Conservation (phyloP, 2,797 vertebrate genomes). For the Champsocephalus esox region DNA sequence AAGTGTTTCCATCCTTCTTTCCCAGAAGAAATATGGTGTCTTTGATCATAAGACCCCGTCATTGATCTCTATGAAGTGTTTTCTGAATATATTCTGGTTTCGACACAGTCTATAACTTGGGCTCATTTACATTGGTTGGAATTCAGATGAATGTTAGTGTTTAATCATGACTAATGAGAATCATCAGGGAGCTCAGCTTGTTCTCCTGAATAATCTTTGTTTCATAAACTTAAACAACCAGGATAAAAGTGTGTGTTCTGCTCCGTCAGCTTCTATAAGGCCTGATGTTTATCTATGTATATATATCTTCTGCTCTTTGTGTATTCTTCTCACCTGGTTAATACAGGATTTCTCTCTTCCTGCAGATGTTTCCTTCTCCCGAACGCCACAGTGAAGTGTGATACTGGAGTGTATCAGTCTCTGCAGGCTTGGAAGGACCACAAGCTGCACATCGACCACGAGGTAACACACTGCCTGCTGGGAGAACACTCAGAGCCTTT, state of each 20-base stretch:
- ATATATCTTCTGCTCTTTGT: neutral
- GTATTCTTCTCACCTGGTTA: neutral
- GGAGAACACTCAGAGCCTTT: no score
- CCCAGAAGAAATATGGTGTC: no score
- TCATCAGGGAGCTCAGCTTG: neutral
- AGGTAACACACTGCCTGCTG: slow-evolving; percentile 80
- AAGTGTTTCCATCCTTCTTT: no score
- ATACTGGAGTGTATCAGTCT: slow-evolving; percentile 91
- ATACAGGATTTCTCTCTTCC: neutral
- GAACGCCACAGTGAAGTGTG: slow-evolving; percentile 92
- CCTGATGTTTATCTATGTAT: no score
- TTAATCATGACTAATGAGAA: neutral
- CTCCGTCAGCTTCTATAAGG: neutral
- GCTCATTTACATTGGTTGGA: no score
- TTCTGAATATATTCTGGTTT: no score
- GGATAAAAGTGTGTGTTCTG: neutral
- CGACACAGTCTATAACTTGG: no score
- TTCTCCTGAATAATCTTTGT: neutral
- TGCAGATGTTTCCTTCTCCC: slow-evolving; percentile 92
- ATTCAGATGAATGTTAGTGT: no score
- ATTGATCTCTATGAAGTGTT: no score
- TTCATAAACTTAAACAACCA: neutral
- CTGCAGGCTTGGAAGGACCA: slow-evolving; percentile 98
- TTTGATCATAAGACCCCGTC: no score
- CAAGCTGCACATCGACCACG: slow-evolving; percentile 96